Evolutionary conservation across 2,888 invertebrate genomes (phyloP).

Genomic region (Lasioglossum lativentre): DNA sequence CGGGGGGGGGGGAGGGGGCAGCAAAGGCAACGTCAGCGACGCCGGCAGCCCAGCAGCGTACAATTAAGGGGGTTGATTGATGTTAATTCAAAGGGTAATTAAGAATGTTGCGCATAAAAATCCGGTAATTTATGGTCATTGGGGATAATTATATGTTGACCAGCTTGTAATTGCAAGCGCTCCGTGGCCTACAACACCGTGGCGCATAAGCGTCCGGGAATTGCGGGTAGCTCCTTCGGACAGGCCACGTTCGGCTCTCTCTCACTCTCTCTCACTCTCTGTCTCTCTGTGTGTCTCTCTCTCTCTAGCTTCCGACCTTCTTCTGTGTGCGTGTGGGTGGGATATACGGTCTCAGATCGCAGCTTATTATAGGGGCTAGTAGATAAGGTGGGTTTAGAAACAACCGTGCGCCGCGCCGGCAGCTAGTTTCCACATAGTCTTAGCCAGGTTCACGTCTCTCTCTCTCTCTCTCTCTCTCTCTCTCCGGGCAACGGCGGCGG

Average conservation of each 20-base stretch:
- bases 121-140: slow-evolving; percentile 85
- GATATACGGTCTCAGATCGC: slow-evolving; percentile 82
- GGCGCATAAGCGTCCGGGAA: slow-evolving; percentile 65
- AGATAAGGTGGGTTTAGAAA: slow-evolving; percentile 81
- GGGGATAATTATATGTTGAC: slow-evolving; percentile 85
- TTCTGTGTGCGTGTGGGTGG: slow-evolving; percentile 60
- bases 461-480: neutral
- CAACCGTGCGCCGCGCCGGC: slow-evolving; percentile 76
- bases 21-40: slow-evolving; percentile 65
- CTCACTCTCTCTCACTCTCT: neutral
- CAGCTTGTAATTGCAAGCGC: slow-evolving; percentile 84
- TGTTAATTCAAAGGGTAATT: slow-evolving; percentile 85
- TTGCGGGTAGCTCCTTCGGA: slow-evolving; percentile 71
- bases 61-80: slow-evolving; percentile 85
- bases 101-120: slow-evolving; percentile 85
- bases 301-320: neutral
- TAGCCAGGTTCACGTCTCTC: slow-evolving; percentile 16
- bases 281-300: neutral
- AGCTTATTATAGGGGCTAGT: slow-evolving; percentile 83
- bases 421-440: slow-evolving; percentile 67
- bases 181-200: slow-evolving; percentile 67
- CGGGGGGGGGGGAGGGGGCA: neutral
- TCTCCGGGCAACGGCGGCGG: neutral
- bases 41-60: slow-evolving; percentile 77
- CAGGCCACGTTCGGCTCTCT: slow-evolving; percentile 24